Base-by-base conservation (phyloP, 2,888 invertebrate species). In the Agrochola lota region DNA sequence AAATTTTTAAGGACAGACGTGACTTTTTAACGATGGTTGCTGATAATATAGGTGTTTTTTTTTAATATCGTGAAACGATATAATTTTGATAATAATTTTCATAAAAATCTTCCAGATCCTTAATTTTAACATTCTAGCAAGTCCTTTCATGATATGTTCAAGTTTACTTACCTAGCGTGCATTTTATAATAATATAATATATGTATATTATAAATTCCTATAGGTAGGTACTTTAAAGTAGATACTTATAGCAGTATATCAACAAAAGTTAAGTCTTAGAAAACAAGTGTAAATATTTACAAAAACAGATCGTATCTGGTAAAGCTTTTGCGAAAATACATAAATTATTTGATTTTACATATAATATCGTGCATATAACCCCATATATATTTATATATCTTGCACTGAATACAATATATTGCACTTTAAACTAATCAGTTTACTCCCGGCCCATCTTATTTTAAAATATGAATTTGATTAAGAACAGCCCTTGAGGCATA, bases 71-170 rank as follows among this genome's bases (percentile, higher is more conserved):
- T 26, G 15, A 4, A 15, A 20, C 43, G 67, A 60, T 68, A 57
- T 35, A 55, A 74, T 75, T 63, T 66, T 70, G 26, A 67, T 67
- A 68, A 62, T 52, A 40, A 40, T 0, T 71, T 75, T 71, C 40
- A 8, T 72, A 69, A 71, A 75, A 80, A 63, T 77, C 66, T 73
- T 67, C 35, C 12, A 66, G 26, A 55, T 77, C 49, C 60, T 64
- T 78, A 62, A 62, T 72, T 57, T 60, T 74, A 71, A 59, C 17
- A 55, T 60, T 57, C 35, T 74, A 62, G 75, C 12, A 80, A 86
- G 78, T 86, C 80, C 69, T 46, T 69, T 43, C 69, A 74, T 90
- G 91, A 91, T 92, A 91, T 91, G 91, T 90, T 79, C 81, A 68
- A 26, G 73, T 88, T 88, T 71, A 59, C 84, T 86, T 87, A 86